phyloP scores from a whole-genome alignment of 2,797 vertebrate species.

The Cirrhinus mrigala region DNA sequence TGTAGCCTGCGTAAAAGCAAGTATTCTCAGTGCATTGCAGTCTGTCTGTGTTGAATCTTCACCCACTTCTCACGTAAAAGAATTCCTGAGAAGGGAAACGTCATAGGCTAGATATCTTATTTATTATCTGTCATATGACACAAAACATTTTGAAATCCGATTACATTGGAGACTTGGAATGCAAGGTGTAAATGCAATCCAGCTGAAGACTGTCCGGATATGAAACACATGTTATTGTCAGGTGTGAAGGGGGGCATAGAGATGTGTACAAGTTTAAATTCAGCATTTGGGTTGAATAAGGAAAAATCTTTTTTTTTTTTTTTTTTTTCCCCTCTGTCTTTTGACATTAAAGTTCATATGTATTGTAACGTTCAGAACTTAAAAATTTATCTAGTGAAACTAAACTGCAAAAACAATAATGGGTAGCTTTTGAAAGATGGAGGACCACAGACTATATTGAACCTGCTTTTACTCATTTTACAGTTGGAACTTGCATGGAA shows the following conservation, averaged over 20 bases:
- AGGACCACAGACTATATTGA: not conserved
- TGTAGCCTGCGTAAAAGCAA: not conserved
- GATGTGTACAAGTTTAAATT: not conserved
- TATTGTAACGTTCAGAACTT: not conserved
- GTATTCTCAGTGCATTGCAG: not conserved
- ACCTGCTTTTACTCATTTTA: not conserved
- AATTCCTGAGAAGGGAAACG: not conserved
- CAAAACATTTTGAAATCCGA: not conserved
- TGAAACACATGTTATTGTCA: not conserved
- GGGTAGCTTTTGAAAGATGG: not conserved
- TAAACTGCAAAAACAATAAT: not conserved
- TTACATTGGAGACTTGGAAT: conserved; percentile 10
- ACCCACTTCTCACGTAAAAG: not conserved
- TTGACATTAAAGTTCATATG: too few species aligned
- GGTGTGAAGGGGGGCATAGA: not conserved
- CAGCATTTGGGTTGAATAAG: not conserved
- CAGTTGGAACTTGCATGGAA: too few species aligned
- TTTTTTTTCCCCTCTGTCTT: too few species aligned
- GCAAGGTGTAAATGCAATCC: not conserved
- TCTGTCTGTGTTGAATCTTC: not conserved
- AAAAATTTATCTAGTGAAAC: not conserved
- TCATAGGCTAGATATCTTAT: not conserved
- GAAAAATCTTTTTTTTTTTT: too few species aligned
- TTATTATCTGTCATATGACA: not conserved
- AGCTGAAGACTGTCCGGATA: not conserved